Evolutionary conservation across 2,888 invertebrate genomes (phyloP).

Genomic region (Baronia brevicornis): DNA sequence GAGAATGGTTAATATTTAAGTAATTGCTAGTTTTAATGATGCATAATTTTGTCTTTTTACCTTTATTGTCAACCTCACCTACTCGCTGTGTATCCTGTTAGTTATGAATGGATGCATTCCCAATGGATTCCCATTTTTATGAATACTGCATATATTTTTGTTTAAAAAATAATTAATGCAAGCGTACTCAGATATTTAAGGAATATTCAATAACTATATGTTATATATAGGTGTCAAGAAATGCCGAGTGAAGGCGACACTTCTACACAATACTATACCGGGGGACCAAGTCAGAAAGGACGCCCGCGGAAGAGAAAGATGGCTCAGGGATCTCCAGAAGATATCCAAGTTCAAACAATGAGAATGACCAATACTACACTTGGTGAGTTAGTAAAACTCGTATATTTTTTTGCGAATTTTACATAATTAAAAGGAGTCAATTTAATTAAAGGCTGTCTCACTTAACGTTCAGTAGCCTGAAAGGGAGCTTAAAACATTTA

Average conservation of each 20-base stretch:
- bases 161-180: too few relatives aligned
- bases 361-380: constrained; percentile 81
- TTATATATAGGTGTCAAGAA: constrained; percentile 52
- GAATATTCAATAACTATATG: constrained; percentile 5
- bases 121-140: too few relatives aligned
- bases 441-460: constrained; percentile 26
- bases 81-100: too few relatives aligned
- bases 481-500: constrained; percentile 23
- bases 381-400: constrained; percentile 64
- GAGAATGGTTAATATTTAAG: constrained; percentile 4
- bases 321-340: constrained; percentile 74
- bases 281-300: constrained; percentile 82
- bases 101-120: too few relatives aligned
- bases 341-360: constrained; percentile 80
- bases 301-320: constrained; percentile 87
- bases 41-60: background rate
- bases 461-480: constrained; percentile 22
- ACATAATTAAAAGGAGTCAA: constrained; percentile 13
- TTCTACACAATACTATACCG: constrained; percentile 79
- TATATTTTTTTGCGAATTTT: constrained; percentile 19
- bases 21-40: background rate
- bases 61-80: too few relatives aligned
- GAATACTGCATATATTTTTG: too few relatives aligned
- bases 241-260: constrained; percentile 74
- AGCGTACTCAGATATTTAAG: too few relatives aligned